phyloP scores from a whole-genome alignment of 2,113 vertebrate genomes.

The Elephantulus edwardii region DNA sequence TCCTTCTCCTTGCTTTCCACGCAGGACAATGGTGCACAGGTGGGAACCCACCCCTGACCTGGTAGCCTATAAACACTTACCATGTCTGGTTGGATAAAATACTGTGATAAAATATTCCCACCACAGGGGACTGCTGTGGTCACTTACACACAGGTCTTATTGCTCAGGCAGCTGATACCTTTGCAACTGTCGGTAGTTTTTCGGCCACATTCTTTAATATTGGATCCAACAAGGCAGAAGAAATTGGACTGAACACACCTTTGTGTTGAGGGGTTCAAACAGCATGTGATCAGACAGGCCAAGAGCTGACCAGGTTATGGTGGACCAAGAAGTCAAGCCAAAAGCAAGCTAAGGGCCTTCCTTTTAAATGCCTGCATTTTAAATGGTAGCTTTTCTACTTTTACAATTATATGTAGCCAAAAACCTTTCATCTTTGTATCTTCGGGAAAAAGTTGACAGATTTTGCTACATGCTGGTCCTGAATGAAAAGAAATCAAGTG shows the following conservation, averaged over 20 bases:
- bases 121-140: not conserved
- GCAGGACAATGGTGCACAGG: not conserved
- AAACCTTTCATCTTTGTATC: not conserved
- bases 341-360: not conserved
- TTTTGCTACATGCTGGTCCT: constrained; percentile 49
- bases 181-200: not conserved
- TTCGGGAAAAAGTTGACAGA: not conserved
- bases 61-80: not conserved
- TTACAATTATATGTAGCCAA: not conserved
- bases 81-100: not conserved
- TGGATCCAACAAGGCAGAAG: not conserved
- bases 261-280: not conserved
- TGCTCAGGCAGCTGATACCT: too few relatives aligned
- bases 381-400: not conserved
- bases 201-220: not conserved
- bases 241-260: not conserved
- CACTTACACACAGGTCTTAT: too few relatives aligned
- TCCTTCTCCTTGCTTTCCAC: not conserved
- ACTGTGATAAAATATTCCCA: not conserved
- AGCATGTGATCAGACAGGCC: not conserved
- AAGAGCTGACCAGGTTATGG: not conserved
- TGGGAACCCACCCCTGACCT: not conserved
- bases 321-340: not conserved
- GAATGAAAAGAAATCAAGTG: constrained; percentile 74
- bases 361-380: constrained; percentile 27